phyloP scores from a whole-genome alignment of 1,140 invertebrate genomes.

The Calliopsis andreniformis region DNA sequence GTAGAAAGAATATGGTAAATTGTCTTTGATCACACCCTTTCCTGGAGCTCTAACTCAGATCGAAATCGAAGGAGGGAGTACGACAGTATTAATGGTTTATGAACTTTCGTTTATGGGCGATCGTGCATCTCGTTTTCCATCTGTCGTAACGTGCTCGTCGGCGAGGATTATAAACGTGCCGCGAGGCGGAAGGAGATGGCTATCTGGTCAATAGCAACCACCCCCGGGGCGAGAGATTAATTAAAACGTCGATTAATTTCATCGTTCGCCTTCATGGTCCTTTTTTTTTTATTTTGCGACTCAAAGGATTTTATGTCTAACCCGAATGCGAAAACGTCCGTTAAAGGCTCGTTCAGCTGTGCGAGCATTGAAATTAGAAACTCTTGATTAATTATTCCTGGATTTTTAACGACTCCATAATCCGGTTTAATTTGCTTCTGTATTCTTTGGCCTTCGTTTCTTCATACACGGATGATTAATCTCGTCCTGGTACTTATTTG shows the following conservation, averaged over 20 bases:
- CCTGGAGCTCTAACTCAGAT: neutral
- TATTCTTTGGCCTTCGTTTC: neutral
- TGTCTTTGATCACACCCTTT: neutral
- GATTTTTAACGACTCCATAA: slow-evolving; percentile 1
- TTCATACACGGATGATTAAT: too few species aligned
- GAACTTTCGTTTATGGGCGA: slow-evolving; percentile 10
- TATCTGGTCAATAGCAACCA: neutral
- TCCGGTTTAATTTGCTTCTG: neutral
- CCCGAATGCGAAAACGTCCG: neutral
- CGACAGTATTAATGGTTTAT: neutral
- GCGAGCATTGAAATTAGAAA: slow-evolving; percentile 7
- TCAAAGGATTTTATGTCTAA: neutral
- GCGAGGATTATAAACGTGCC: neutral
- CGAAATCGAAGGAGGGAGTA: neutral
- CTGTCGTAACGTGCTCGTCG: neutral
- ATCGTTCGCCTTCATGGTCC: neutral
- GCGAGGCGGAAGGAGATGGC: neutral
- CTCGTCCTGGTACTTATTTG: too few species aligned
- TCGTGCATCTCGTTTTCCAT: slow-evolving; percentile 12
- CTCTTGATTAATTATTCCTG: slow-evolving; percentile 10
- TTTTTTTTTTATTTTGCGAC: neutral
- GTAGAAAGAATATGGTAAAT: too few species aligned
- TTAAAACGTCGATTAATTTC: slow-evolving; percentile 25
- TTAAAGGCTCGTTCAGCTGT: slow-evolving; percentile 6
- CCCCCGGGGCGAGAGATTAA: slow-evolving; percentile 9